Conservation (phyloP, 2,797 vertebrate species). For the Hylomyscus alleni region DNA sequence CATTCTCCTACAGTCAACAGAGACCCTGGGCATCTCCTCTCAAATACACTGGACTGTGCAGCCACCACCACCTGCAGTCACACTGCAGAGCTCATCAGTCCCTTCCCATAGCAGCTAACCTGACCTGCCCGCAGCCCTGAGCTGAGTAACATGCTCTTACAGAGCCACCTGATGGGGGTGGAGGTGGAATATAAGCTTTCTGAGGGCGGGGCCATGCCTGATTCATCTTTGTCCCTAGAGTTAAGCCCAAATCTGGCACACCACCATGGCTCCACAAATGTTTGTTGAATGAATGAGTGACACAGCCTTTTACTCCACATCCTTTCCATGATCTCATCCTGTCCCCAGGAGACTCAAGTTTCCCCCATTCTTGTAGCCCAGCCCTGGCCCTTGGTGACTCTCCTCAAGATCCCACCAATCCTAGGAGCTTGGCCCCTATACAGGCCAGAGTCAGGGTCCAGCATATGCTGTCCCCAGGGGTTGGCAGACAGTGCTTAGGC, state of each 20-base stretch:
- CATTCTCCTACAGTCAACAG: not conserved
- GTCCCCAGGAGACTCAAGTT: conserved; percentile 40
- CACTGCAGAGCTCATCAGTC: not conserved
- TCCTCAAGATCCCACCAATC: conserved; percentile 2
- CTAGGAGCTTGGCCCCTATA: conserved; percentile 15
- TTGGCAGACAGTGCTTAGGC: conserved; percentile 60
- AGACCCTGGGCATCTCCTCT: not conserved
- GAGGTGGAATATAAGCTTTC: not conserved
- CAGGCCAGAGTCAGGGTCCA: conserved; percentile 6
- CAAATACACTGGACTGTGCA: not conserved
- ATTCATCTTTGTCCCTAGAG: conserved; percentile 50
- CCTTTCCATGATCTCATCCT: conserved; percentile 75
- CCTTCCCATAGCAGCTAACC: not conserved
- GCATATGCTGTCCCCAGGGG: not conserved
- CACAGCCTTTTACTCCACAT: conserved; percentile 33
- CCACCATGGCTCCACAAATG: not conserved
- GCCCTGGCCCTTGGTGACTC: conserved; percentile 25
- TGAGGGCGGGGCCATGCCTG: not conserved
- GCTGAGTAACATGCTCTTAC: not conserved
- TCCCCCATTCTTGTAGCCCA: not conserved
- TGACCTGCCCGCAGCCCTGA: not conserved
- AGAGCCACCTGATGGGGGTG: not conserved
- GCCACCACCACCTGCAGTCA: not conserved
- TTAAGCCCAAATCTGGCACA: conserved; percentile 37
- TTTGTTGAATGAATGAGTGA: conserved; percentile 75